phyloP scores from a whole-genome alignment of 1,140 invertebrate genomes.

The Drosophila saltans region DNA sequence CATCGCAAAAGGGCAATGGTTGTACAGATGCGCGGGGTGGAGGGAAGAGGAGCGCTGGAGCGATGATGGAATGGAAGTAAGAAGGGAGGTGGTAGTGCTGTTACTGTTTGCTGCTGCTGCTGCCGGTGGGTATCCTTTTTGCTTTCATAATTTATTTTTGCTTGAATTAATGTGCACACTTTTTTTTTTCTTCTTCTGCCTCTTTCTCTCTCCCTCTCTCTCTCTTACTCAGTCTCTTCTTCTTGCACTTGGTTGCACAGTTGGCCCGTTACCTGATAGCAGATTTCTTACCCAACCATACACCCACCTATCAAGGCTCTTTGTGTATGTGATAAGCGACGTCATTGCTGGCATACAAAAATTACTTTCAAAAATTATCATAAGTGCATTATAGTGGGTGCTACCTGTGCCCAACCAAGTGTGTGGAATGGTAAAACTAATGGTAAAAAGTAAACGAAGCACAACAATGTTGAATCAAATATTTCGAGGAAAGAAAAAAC shows the following conservation, averaged over 20 bases:
- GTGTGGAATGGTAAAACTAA: neutral
- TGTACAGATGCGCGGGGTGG: slow-evolving; percentile 1
- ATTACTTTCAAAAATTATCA: slow-evolving; percentile 65
- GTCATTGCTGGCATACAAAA: slow-evolving; percentile 52
- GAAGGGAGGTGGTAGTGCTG: neutral
- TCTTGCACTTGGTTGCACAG: slow-evolving; percentile 71
- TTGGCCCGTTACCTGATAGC: slow-evolving; percentile 72
- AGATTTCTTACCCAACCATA: neutral
- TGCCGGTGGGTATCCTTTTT: slow-evolving; percentile 40
- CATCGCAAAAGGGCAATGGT: slow-evolving; percentile 39
- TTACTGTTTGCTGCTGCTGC: neutral
- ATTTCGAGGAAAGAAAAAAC: neutral
- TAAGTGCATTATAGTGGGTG: slow-evolving; percentile 49
- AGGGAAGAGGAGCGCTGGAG: neutral
- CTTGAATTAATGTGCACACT: slow-evolving; percentile 81
- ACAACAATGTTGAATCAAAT: neutral
- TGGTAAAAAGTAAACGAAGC: neutral
- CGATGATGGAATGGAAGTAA: neutral
- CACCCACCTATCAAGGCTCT: neutral
- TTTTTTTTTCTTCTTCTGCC: slow-evolving; percentile 37
- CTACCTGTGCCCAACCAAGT: neutral
- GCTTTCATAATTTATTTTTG: slow-evolving; percentile 80
- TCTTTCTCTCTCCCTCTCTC: neutral
- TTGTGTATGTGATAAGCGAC: slow-evolving; percentile 49
- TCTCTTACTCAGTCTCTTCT: neutral